Evolutionary conservation across 1,140 invertebrate species (phyloP).

Genomic region (Lepidotrigona ventralis): DNA sequence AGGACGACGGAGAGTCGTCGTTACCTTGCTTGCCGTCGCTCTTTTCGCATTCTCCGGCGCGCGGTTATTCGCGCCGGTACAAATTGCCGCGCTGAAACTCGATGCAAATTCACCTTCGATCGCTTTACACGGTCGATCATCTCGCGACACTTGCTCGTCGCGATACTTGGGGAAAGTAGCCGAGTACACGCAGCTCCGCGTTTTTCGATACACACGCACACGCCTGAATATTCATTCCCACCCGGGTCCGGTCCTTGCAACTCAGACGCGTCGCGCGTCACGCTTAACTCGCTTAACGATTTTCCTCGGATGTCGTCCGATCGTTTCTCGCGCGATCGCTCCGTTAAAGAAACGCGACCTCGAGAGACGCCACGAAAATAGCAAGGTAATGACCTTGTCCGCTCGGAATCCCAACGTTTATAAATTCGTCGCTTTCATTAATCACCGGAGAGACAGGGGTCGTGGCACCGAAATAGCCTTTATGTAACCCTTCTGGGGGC

Average conservation of each 20-base stretch:
- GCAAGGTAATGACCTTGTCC: slow-evolving; percentile 47
- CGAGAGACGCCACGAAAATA: background rate
- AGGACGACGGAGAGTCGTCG: slow-evolving; percentile 69
- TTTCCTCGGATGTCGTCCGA: background rate
- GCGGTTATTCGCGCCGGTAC: slow-evolving; percentile 57
- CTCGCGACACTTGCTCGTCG: background rate
- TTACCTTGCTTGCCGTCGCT: slow-evolving; percentile 64
- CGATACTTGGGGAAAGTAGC: background rate
- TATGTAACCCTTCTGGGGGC: slow-evolving; percentile 45
- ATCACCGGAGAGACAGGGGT: slow-evolving; percentile 51
- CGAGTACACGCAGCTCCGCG: background rate
- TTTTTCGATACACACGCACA: background rate
- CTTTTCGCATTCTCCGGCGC: slow-evolving; percentile 55
- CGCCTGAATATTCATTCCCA: slow-evolving; percentile 4
- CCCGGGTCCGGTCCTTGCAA: too few relatives aligned
- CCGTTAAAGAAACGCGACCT: background rate
- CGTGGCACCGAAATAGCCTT: slow-evolving; percentile 52
- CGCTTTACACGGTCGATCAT: slow-evolving; percentile 41
- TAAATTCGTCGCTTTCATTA: slow-evolving; percentile 65
- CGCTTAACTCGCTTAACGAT: background rate
- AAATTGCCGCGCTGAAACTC: slow-evolving; percentile 57
- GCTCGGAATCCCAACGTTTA: slow-evolving; percentile 30
- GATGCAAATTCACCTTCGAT: slow-evolving; percentile 43
- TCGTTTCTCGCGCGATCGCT: background rate
- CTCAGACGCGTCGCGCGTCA: background rate